These are phyloP conservation scores for Lasioglossum lativentre DNA, from an alignment of 2,888 invertebrate species.

Conservation along the genomic window DNA sequence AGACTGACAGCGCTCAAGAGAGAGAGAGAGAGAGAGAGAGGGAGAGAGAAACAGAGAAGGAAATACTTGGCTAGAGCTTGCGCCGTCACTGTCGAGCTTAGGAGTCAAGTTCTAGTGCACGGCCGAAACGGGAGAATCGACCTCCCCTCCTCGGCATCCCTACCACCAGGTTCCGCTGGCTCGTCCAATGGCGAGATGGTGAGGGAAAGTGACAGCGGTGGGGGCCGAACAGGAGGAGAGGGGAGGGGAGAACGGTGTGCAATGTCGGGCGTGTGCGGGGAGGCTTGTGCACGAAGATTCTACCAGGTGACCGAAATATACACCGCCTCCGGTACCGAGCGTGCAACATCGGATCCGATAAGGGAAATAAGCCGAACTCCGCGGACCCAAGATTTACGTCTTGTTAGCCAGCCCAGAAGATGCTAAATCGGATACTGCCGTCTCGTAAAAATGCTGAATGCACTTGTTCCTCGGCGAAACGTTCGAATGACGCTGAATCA, in stretches of 20 bases:
- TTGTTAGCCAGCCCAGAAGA: slow-evolving; percentile 1
- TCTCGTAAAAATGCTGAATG: slow-evolving; percentile 12
- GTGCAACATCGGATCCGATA: slow-evolving; percentile 49
- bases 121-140: slow-evolving; percentile 73
- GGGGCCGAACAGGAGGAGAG: not conserved
- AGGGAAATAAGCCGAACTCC: slow-evolving; percentile 26
- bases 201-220: slow-evolving; percentile 33
- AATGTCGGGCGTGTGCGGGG: slow-evolving; percentile 68
- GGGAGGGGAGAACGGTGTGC: slow-evolving; percentile 41
- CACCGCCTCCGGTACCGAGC: slow-evolving; percentile 31
- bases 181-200: slow-evolving; percentile 34
- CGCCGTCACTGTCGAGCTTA: slow-evolving; percentile 69
- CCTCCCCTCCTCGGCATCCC: slow-evolving; percentile 49
- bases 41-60: slow-evolving; percentile 25
- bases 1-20: not conserved
- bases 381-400: slow-evolving; percentile 38
- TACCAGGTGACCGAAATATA: slow-evolving; percentile 72
- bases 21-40: slow-evolving; percentile 36
- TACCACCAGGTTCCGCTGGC: not conserved
- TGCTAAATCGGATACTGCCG: slow-evolving; percentile 33
- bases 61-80: slow-evolving; percentile 61
- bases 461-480: slow-evolving; percentile 5
- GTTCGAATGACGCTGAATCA: not conserved
- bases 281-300: slow-evolving; percentile 54
- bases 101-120: slow-evolving; percentile 79